These are phyloP conservation scores for Cossypha caffra DNA, from an alignment of 2,797 vertebrate species.

Conservation along the genomic window DNA sequence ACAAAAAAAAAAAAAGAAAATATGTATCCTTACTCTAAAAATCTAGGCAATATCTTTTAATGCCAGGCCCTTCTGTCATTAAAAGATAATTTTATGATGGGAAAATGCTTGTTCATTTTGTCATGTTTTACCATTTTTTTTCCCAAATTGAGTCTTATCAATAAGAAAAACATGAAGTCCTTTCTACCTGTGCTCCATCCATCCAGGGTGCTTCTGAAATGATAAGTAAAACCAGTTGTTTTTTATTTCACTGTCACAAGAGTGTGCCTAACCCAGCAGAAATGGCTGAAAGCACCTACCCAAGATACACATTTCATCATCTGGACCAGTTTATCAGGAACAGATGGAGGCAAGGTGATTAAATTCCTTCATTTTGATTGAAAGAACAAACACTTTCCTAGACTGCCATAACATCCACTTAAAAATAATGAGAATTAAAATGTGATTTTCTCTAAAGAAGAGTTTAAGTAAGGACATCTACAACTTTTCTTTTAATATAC, in stretches of 20 bases:
- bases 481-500: constrained; percentile 18
- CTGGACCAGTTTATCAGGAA: not conserved
- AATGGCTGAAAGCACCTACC: not conserved
- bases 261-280: not conserved
- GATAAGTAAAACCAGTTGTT: not conserved
- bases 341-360: constrained; percentile 40
- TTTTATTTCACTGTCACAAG: not conserved
- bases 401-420: not conserved
- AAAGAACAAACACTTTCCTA: constrained; percentile 37
- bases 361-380: constrained; percentile 35
- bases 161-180: not conserved
- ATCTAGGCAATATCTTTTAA: not conserved
- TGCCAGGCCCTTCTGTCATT: not conserved
- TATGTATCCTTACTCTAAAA: not conserved
- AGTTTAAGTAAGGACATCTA: not conserved
- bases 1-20: not conserved
- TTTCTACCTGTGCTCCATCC: not conserved
- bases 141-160: not conserved
- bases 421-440: constrained; percentile 37
- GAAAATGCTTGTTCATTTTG: not conserved
- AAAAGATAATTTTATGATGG: not conserved
- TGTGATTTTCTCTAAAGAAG: not conserved
- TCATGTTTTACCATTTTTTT: not conserved
- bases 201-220: not conserved
- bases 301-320: not conserved